phyloP scores from a whole-genome alignment of 2,888 invertebrate species.

The Cosmorhoe ocellata region DNA sequence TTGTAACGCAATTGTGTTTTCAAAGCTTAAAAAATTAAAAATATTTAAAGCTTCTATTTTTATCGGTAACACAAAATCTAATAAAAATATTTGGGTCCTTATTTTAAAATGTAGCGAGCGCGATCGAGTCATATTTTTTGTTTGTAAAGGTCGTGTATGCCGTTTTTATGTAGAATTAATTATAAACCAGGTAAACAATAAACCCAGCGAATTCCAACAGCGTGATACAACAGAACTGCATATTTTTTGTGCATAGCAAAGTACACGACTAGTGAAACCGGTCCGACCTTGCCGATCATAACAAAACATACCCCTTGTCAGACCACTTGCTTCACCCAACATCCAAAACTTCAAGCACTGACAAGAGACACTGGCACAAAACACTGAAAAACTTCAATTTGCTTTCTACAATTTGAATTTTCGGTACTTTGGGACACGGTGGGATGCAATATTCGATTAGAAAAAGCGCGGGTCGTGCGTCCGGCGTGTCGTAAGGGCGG shows the following conservation, averaged over 20 bases:
- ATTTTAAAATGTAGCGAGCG: too few species aligned
- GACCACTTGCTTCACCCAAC: constrained; percentile 25
- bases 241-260: constrained; percentile 14
- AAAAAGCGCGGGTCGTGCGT: constrained; percentile 28
- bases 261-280: constrained; percentile 40
- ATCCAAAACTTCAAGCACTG: constrained; percentile 28
- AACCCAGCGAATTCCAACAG: constrained; percentile 17
- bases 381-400: constrained; percentile 26
- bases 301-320: constrained; percentile 35
- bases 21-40: too few species aligned
- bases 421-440: constrained; percentile 37
- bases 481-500: constrained; percentile 32
- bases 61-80: too few species aligned
- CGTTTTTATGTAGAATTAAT: too few species aligned
- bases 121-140: too few species aligned
- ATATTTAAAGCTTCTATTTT: too few species aligned
- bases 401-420: constrained; percentile 28
- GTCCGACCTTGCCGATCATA: constrained; percentile 45
- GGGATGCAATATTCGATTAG: constrained; percentile 17
- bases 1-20: too few species aligned
- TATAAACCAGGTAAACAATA: constrained; percentile 14
- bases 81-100: too few species aligned
- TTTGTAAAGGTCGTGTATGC: too few species aligned
- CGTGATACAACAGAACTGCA: constrained; percentile 20
- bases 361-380: too few species aligned